Conservation (phyloP, 1,140 invertebrate species). For the Drosophila tsacasi region DNA sequence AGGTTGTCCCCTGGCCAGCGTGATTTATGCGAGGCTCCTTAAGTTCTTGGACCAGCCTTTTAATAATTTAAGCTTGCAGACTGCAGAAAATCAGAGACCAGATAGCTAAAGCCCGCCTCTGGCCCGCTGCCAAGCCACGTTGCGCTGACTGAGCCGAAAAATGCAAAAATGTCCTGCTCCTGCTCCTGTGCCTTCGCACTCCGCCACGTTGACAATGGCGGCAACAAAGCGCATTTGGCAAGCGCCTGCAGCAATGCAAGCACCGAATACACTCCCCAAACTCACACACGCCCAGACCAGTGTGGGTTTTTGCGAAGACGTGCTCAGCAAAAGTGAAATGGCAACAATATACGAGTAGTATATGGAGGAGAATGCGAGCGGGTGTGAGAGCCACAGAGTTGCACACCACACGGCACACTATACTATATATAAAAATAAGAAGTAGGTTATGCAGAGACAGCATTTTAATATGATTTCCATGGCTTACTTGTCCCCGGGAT, state of each 20-base stretch:
- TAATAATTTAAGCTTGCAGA: constrained; percentile 70
- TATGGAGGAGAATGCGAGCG: constrained; percentile 21
- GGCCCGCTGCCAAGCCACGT: constrained; percentile 71
- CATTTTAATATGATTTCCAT: constrained; percentile 82
- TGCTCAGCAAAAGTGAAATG: constrained; percentile 80
- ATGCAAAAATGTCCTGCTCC: constrained; percentile 66
- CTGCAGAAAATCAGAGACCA: constrained; percentile 64
- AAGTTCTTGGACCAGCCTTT: constrained; percentile 52
- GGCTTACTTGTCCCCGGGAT: constrained; percentile 56
- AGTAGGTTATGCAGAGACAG: constrained; percentile 78
- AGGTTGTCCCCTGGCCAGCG: constrained; percentile 71
- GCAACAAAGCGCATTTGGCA: constrained; percentile 81
- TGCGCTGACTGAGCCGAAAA: constrained; percentile 79
- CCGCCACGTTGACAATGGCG: constrained; percentile 76
- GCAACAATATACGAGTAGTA: constrained; percentile 61
- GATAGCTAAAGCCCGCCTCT: constrained; percentile 20
- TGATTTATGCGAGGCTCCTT: constrained; percentile 71
- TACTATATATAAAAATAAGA: constrained; percentile 61
- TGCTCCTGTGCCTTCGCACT: constrained; percentile 17
- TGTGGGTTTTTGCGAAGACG: constrained; percentile 52
- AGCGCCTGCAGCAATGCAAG: constrained; percentile 73
- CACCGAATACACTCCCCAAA: constrained; percentile 3
- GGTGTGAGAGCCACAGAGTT: constrained; percentile 25
- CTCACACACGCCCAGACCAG: constrained; percentile 37
- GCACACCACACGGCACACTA: constrained; percentile 8